phyloP scores from a whole-genome alignment of 2,113 vertebrate species.

The Elephas maximus region DNA sequence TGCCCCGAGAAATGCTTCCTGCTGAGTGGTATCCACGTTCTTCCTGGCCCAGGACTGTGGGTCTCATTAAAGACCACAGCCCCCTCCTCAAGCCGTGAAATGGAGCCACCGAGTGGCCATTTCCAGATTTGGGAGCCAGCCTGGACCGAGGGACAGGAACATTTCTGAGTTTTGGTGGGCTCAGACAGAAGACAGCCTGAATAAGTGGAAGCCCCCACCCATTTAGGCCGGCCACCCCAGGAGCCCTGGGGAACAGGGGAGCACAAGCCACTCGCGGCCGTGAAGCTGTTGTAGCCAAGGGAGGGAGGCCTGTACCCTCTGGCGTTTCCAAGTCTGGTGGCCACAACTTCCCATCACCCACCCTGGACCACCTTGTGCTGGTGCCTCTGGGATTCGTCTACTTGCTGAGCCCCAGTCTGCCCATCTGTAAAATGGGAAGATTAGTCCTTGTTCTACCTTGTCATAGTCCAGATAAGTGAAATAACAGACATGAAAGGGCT shows the following conservation, averaged over 20 bases:
- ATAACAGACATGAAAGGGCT: background rate
- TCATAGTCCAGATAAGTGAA: background rate
- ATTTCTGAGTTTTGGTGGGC: background rate
- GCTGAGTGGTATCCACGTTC: rapidly evolving
- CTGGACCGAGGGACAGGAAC: background rate
- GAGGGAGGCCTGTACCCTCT: background rate
- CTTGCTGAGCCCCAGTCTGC: background rate
- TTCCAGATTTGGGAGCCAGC: background rate
- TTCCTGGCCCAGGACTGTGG: background rate
- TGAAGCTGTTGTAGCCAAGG: background rate
- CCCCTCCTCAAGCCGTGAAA: background rate
- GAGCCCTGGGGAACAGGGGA: background rate
- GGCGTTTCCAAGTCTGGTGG: rapidly evolving
- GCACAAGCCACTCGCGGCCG: background rate
- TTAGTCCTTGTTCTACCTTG: background rate
- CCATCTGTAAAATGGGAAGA: background rate
- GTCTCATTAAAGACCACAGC: background rate
- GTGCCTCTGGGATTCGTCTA: background rate
- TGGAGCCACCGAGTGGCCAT: background rate
- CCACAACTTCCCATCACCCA: background rate
- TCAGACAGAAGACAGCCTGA: background rate
- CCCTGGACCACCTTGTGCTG: background rate
- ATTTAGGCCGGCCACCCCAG: no score
- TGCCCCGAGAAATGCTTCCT: background rate
- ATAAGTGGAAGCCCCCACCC: no score